Evolutionary conservation across 2,888 invertebrate genomes (phyloP), one percentile per base, ranked within the genome.

Genomic region (Drosophila flavopinicola): DNA sequence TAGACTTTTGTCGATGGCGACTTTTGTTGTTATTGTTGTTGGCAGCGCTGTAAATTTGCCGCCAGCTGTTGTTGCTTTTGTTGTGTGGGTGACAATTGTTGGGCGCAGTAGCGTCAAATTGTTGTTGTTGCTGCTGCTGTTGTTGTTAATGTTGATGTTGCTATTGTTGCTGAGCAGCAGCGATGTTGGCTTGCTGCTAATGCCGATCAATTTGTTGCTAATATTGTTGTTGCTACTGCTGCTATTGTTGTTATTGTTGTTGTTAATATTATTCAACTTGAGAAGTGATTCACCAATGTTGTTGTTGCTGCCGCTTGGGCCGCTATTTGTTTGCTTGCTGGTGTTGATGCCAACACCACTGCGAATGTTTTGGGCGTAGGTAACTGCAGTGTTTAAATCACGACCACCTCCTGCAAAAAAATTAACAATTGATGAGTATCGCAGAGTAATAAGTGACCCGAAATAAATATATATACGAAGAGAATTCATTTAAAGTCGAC

Each of bases 351-450:
- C 39, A 57, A 39, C 69, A 20, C 76, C 94, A 49, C 75, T 66
- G 15, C 83, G 70, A 89, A 85, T 89, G 42, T 92, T 93, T 83
- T 92, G 92, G 24, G 92, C 93, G 86, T 95, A 92, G 13, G 93
- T 93, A 1, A 95, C 95, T 0, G 96, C 95, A n/a, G 96, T 95
- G 3, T 96, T 95, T 88, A 97, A 92, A 86, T 96, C 96, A 89
- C 96, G 96, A 11, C 97, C 97, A 10, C 97, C 97, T 78, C 97
- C 97, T 95, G 87, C 66, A 85, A 91, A 61, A 59, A 25, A 53
- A 30, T 11, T 27, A 32, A 7, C 9, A 48, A 15, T 30, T 11
- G 17, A 39, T 17, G 25, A 7, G 20, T 4, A 24, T 23, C 10
- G 6, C n/a, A n/a, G 1, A 20, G 20, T 20, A 20, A 20, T 20